A percentile compares a stretch with the other conserved stretches of the same genome.
phyloP scores from a whole-genome alignment of 2,797 vertebrate species.

The Microcaecilia unicolor region DNA sequence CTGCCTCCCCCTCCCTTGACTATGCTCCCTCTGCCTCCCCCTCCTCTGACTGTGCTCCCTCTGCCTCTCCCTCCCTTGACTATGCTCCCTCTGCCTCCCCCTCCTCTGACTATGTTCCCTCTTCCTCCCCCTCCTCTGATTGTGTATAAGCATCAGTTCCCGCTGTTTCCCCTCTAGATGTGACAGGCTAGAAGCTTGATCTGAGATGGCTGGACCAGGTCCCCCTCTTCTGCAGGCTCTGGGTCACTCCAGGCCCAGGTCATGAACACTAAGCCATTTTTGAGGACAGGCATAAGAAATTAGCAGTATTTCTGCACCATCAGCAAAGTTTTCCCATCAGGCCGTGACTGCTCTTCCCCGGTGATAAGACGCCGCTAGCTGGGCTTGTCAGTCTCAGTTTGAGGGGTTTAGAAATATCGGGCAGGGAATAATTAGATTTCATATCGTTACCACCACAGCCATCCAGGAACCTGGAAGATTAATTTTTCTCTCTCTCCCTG shows the following conservation, averaged over 20 bases:
- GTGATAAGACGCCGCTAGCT: conserved; percentile 69
- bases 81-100: too few species aligned
- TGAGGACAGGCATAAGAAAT: conserved; percentile 14
- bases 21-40: too few species aligned
- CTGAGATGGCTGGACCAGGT: too few species aligned
- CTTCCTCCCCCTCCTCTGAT: background rate
- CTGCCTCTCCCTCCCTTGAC: too few species aligned
- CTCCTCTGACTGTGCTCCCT: too few species aligned
- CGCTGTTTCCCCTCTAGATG: too few species aligned
- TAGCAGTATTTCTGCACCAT: conserved; percentile 55
- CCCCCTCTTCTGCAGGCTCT: too few species aligned
- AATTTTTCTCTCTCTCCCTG: conserved; percentile 59
- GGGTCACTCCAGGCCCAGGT: background rate
- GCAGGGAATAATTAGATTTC: conserved; percentile 98
- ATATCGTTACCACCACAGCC: conserved; percentile 84
- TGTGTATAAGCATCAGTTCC: too few species aligned
- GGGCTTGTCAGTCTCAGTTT: conserved; percentile 53
- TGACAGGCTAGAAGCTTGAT: too few species aligned
- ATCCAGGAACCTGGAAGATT: conserved; percentile 90
- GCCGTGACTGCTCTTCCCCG: conserved; percentile 54
- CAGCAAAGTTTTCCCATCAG: conserved; percentile 72
- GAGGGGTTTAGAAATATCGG: conserved; percentile 86
- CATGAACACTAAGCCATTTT: too few species aligned
- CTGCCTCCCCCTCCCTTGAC: too few species aligned
- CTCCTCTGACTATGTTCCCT: too few species aligned